Percentiles rank a stretch among this genome's conserved stretches.
Evolutionary conservation across 2,888 invertebrate genomes (phyloP).

Genomic region (Creontiades dilutus): DNA sequence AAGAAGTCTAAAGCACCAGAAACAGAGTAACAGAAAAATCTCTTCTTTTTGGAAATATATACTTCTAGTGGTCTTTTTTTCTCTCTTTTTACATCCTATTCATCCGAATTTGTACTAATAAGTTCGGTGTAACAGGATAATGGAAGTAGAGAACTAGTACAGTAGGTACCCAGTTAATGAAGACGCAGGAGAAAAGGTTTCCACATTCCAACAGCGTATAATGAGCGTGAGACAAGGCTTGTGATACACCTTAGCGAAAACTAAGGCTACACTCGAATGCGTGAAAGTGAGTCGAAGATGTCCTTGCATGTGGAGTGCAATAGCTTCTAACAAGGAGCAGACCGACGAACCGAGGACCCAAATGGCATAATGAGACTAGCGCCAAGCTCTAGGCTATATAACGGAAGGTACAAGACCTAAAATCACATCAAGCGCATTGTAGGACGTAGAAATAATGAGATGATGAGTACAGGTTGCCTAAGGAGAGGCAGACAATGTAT

Average conservation of each 20-base stretch:
- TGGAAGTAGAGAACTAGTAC: too few species aligned
- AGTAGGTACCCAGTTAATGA: too few species aligned
- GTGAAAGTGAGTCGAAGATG: conserved; percentile 29
- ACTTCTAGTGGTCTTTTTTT: too few species aligned
- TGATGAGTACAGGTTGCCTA: conserved; percentile 16
- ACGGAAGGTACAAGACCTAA: neutral
- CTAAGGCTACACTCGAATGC: neutral
- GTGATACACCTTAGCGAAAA: neutral
- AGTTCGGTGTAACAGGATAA: too few species aligned
- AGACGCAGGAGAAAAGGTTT: too few species aligned
- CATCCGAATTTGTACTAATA: too few species aligned
- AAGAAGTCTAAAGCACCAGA: too few species aligned
- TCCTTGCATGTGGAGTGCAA: conserved; percentile 24
- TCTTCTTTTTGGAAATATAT: too few species aligned
- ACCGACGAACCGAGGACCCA: neutral
- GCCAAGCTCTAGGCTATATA: neutral
- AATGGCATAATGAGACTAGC: conserved; percentile 11
- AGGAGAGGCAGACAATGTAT: conserved; percentile 7
- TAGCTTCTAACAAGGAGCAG: conserved; percentile 33
- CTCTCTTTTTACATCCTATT: too few species aligned
- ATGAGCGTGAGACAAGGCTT: too few species aligned
- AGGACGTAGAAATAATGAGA: neutral
- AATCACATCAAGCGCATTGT: neutral
- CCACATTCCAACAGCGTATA: too few species aligned
- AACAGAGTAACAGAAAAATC: too few species aligned